These are phyloP conservation scores for Mola mola DNA, from an alignment of 2,113 vertebrate genomes.

Conservation along the genomic window DNA sequence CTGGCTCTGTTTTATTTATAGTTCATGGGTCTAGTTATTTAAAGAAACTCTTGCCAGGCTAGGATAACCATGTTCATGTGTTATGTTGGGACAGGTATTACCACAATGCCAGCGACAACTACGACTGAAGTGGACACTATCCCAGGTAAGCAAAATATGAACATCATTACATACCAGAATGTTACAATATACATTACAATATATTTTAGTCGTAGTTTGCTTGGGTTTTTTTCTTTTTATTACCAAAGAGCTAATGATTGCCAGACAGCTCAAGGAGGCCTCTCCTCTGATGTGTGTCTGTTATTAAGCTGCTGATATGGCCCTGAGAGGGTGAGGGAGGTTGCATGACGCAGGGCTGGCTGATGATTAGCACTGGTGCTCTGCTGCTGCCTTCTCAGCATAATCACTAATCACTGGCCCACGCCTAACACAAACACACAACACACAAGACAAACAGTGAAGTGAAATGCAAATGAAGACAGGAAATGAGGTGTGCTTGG, in stretches of 20 bases:
- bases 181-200: not conserved
- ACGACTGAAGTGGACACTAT: slow-evolving; percentile 62
- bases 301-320: slow-evolving; percentile 69
- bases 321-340: slow-evolving; percentile 59
- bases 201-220: not conserved
- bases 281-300: slow-evolving; percentile 56
- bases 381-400: slow-evolving; percentile 76
- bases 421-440: slow-evolving; percentile 25
- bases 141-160: slow-evolving; percentile 57
- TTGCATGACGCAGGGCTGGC: slow-evolving; percentile 50
- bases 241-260: slow-evolving; percentile 44
- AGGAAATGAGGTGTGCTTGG: slow-evolving; percentile 51
- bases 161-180: not conserved
- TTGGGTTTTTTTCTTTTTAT: slow-evolving; percentile 10
- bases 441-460: slow-evolving; percentile 32
- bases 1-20: slow-evolving; percentile 11
- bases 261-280: slow-evolving; percentile 13
- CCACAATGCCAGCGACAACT: slow-evolving; percentile 60
- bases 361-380: slow-evolving; percentile 72
- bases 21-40: slow-evolving; percentile 7
- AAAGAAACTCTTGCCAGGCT: not conserved
- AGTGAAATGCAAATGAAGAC: slow-evolving; percentile 53
- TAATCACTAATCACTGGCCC: slow-evolving; percentile 75
- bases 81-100: slow-evolving; percentile 57
- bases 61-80: slow-evolving; percentile 28